Percentiles rank a stretch among this genome's conserved stretches.
phyloP scores from a whole-genome alignment of 2,888 invertebrate species.

The Parelbella ahira region DNA sequence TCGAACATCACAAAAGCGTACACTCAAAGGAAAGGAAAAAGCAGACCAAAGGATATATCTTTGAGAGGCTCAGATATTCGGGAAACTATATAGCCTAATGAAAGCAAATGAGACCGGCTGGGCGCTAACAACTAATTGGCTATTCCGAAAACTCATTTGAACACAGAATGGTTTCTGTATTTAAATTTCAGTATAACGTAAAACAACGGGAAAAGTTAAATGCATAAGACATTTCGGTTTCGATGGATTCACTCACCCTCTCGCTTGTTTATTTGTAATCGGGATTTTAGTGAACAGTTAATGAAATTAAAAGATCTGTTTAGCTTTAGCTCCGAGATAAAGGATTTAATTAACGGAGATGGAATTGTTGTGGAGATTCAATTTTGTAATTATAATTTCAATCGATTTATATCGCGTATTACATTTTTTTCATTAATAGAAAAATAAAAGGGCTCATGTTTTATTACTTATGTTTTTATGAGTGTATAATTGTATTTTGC shows the following conservation, averaged over 20 bases:
- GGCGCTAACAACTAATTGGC: conserved; percentile 81
- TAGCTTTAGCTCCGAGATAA: conserved; percentile 15
- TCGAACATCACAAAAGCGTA: conserved; percentile 48
- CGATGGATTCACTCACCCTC: conserved; percentile 32
- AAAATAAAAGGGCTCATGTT: no score
- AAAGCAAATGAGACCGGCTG: conserved; percentile 77
- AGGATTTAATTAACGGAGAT: conserved; percentile 31
- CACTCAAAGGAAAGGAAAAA: conserved; percentile 70
- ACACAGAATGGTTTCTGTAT: conserved; percentile 80
- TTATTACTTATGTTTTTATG: no score
- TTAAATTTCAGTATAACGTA: conserved; percentile 78
- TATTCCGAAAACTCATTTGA: conserved; percentile 80
- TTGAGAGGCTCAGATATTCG: conserved; percentile 75
- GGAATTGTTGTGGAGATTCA: conserved; percentile 28
- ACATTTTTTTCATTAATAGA: no score
- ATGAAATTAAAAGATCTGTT: conserved; percentile 29
- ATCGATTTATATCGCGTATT: no score
- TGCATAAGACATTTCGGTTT: conserved; percentile 62
- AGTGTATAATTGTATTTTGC: no score
- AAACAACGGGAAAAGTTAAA: conserved; percentile 74
- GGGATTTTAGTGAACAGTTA: conserved; percentile 22
- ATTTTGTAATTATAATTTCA: no score
- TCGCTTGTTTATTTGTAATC: conserved; percentile 24
- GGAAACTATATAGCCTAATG: conserved; percentile 80
- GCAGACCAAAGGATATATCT: conserved; percentile 74